Conservation (phyloP, 2,888 invertebrate genomes). For the Oxyscelio sp. region DNA sequence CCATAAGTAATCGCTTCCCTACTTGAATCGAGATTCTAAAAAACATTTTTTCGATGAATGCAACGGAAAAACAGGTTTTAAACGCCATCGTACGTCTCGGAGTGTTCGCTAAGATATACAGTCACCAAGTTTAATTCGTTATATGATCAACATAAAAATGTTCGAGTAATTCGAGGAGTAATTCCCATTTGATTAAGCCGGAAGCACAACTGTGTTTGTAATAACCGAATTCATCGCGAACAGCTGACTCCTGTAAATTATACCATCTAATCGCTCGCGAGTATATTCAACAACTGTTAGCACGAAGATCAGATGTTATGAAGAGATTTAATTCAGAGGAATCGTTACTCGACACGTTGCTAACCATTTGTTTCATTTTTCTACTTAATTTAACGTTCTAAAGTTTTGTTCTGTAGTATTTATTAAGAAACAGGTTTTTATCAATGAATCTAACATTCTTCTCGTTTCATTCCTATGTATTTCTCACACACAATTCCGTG, state of each 20-base stretch:
- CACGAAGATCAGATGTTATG: constrained; percentile 24
- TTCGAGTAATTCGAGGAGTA: constrained; percentile 25
- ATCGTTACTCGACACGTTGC: constrained; percentile 11
- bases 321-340: constrained; percentile 20
- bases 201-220: constrained; percentile 48
- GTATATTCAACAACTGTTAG: constrained; percentile 45
- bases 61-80: constrained; percentile 58
- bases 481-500: no score
- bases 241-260: constrained; percentile 61
- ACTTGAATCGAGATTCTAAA: constrained; percentile 15
- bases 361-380: constrained; percentile 19
- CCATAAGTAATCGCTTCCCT: constrained; percentile 14
- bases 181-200: constrained; percentile 52
- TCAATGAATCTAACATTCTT: no score
- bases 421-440: no score
- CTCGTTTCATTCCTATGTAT: no score
- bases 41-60: constrained; percentile 37
- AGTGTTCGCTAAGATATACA: constrained; percentile 11
- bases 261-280: constrained; percentile 37
- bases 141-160: constrained; percentile 35
- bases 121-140: constrained; percentile 35
- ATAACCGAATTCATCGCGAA: constrained; percentile 52
- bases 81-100: constrained; percentile 29
- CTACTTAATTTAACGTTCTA: not conserved
- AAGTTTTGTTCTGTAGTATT: no score